These are phyloP conservation scores for Phalacrocorax aristotelis DNA, from an alignment of 2,113 vertebrate species.

Conservation along the genomic window DNA sequence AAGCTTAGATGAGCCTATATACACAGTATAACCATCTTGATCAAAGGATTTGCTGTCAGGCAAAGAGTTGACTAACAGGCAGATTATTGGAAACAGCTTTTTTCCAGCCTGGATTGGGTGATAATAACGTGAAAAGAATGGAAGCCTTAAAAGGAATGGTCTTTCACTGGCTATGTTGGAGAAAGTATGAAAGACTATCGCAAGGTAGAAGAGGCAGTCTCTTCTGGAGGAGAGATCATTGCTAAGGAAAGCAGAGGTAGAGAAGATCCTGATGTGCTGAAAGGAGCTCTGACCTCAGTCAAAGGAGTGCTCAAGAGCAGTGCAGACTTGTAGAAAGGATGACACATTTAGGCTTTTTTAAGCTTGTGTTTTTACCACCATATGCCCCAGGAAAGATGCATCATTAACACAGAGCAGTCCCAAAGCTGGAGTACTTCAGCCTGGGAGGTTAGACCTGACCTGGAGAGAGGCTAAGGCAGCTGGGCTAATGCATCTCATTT, in stretches of 20 bases:
- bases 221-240: background rate
- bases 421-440: background rate
- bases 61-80: background rate
- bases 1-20: constrained; percentile 3
- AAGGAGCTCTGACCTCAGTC: background rate
- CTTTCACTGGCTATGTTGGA: background rate
- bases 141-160: background rate
- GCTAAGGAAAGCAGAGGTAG: background rate
- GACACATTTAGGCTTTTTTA: background rate
- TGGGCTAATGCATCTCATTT: background rate
- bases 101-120: constrained; percentile 5
- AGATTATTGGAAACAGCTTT: constrained; percentile 33
- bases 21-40: background rate
- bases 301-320: background rate
- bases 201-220: background rate
- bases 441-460: background rate
- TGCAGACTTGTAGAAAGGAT: background rate
- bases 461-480: background rate
- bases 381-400: background rate
- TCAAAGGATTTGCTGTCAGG: constrained; percentile 31
- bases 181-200: background rate
- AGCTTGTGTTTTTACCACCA: background rate
- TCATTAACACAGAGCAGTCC: background rate
- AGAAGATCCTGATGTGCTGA: background rate
- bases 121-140: constrained; percentile 19